Conservation (phyloP, 2,888 invertebrate species). For the Cantharis rustica region DNA sequence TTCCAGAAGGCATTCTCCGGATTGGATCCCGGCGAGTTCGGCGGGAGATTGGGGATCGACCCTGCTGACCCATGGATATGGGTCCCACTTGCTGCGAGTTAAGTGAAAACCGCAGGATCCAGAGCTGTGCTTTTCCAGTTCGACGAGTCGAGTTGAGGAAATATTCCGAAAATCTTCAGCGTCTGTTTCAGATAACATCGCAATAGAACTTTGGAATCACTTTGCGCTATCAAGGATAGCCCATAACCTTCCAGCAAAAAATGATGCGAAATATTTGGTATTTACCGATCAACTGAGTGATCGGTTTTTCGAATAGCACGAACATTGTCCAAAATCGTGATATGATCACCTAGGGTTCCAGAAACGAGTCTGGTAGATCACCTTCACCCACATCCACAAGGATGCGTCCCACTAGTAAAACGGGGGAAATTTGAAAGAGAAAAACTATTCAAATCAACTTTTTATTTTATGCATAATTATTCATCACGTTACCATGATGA, state of each 20-base stretch:
- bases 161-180: constrained; percentile 45
- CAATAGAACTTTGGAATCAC: constrained; percentile 44
- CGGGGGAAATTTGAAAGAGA: constrained; percentile 15
- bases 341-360: constrained; percentile 8
- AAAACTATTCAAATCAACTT: constrained; percentile 5
- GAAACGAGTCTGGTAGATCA: constrained; percentile 13
- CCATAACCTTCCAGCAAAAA: constrained; percentile 42
- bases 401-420: constrained; percentile 20
- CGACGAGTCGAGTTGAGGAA: constrained; percentile 54
- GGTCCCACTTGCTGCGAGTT: constrained; percentile 79
- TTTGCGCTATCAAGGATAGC: constrained; percentile 43
- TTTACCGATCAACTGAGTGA: constrained; percentile 4
- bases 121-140: constrained; percentile 64
- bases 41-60: constrained; percentile 69
- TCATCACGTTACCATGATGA: constrained; percentile 13
- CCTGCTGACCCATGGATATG: constrained; percentile 78
- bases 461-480: constrained; percentile 19
- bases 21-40: constrained; percentile 65
- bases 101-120: constrained; percentile 73
- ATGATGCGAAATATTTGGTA: not conserved
- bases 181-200: constrained; percentile 48
- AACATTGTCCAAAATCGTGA: constrained; percentile 7
- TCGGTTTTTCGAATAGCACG: constrained; percentile 6
- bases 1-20: constrained; percentile 75
- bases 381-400: constrained; percentile 30